Evolutionary conservation across 2,797 vertebrate species (phyloP), one percentile per base, ranked within the genome.

Genomic region (Salarias fasciatus): DNA sequence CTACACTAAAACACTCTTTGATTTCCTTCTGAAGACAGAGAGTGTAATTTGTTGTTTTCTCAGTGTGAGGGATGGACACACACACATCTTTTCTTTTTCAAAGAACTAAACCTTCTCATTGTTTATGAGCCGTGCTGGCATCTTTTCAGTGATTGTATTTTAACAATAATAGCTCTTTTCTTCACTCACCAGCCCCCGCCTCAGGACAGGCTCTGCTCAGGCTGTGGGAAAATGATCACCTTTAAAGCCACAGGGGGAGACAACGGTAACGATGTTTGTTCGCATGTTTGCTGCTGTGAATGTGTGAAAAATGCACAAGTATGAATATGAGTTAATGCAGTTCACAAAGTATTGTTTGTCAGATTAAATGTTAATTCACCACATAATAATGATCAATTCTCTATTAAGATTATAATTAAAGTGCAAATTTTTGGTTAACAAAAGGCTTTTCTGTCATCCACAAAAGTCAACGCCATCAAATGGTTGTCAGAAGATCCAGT

Each of bases 221-320:
- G 33, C 33, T 6, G 33, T 35, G 6, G 1, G 6, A 35, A 2
- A 69, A 85, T 88, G 82, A 1, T 86, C 18, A 69, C 0, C 44
- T 86, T 69, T 48, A 1, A 30, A 0, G 38, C 33, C 3, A n/a
- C n/a, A n/a, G n/a, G n/a, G n/a, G n/a, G n/a, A n/a, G 0, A 0
- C 0, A 0, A 0, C 49, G 75, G 86, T 90, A 86, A 82, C 44
- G 4, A n/a, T n/a, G n/a, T n/a, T n/a, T n/a, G 13, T 5, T 8
- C 10, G 5, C 13, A 18, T 10, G 5, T 10, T 18, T 14, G 18
- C 24, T n/a, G 18, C 18, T 24, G 24, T 24, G 18, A 24, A 24
- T 24, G 18, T 24, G 18, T 24, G 18, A 24, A 24, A 24, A 24
- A 24, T 24, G 18, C 18, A 24, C 18, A 24, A 2, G 24, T 24